Conservation (phyloP, 2,113 vertebrate genomes). For the Pogonocichla stellata region DNA sequence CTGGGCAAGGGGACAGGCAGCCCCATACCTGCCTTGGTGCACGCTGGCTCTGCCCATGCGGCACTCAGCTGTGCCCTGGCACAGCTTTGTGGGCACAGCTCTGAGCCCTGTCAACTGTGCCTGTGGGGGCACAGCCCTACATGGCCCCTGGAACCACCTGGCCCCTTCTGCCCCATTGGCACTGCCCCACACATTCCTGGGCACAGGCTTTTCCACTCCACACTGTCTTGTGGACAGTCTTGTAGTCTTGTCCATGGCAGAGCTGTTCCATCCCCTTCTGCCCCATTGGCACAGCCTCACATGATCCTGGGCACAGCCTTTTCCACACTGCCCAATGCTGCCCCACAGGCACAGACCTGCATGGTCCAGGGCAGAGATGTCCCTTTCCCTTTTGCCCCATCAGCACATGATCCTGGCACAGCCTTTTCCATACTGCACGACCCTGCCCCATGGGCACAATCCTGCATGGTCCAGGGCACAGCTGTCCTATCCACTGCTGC, state of each 20-base stretch:
- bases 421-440: background rate
- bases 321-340: background rate
- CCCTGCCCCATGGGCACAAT: background rate
- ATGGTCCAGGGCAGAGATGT: background rate
- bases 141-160: background rate
- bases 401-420: background rate
- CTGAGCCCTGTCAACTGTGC: background rate
- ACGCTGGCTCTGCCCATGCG: accelerated
- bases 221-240: background rate
- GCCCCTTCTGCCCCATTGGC: background rate
- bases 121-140: background rate
- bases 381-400: background rate
- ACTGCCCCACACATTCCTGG: background rate
- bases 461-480: background rate
- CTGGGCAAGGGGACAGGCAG: background rate
- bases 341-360: background rate
- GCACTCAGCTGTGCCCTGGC: background rate
- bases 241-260: background rate
- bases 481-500: background rate
- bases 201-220: background rate
- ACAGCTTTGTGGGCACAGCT: background rate
- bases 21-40: background rate
- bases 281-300: background rate
- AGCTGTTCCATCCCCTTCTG: background rate
- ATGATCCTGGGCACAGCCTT: background rate